These are phyloP conservation scores for Campoplex nolae DNA, from an alignment of 2,888 invertebrate genomes.

Conservation along the genomic window DNA sequence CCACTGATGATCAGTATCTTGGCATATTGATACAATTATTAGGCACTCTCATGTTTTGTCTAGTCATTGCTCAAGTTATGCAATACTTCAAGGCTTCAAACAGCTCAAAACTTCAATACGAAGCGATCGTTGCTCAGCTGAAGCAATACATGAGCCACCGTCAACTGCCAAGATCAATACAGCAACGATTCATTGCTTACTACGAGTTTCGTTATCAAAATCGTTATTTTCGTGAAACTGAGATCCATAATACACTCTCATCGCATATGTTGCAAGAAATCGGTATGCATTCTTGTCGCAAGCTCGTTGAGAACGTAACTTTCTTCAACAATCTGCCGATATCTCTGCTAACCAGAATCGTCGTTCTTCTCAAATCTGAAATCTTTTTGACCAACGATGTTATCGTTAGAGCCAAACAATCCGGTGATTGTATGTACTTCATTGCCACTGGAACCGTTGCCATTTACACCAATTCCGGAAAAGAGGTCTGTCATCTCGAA, in stretches of 20 bases:
- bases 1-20: conserved; percentile 77
- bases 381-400: conserved; percentile 86
- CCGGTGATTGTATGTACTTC: conserved; percentile 87
- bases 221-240: conserved; percentile 78
- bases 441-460: conserved; percentile 87
- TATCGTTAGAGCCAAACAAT: conserved; percentile 85
- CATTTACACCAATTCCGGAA: conserved; percentile 85
- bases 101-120: conserved; percentile 79
- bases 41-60: conserved; percentile 75
- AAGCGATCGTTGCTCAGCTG: conserved; percentile 77
- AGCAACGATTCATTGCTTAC: conserved; percentile 77
- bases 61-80: conserved; percentile 76
- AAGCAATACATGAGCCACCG: conserved; percentile 81
- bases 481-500: conserved; percentile 83
- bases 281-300: conserved; percentile 86
- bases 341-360: conserved; percentile 85
- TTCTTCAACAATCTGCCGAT: conserved; percentile 86
- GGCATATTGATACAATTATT: conserved; percentile 73
- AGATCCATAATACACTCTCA: conserved; percentile 80
- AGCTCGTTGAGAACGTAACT: conserved; percentile 86
- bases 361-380: conserved; percentile 85
- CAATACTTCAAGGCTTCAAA: conserved; percentile 77
- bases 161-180: conserved; percentile 77
- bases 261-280: conserved; percentile 84
- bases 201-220: conserved; percentile 81